phyloP scores from a whole-genome alignment of 2,888 invertebrate genomes.

The Acanthosepion lycidas region DNA sequence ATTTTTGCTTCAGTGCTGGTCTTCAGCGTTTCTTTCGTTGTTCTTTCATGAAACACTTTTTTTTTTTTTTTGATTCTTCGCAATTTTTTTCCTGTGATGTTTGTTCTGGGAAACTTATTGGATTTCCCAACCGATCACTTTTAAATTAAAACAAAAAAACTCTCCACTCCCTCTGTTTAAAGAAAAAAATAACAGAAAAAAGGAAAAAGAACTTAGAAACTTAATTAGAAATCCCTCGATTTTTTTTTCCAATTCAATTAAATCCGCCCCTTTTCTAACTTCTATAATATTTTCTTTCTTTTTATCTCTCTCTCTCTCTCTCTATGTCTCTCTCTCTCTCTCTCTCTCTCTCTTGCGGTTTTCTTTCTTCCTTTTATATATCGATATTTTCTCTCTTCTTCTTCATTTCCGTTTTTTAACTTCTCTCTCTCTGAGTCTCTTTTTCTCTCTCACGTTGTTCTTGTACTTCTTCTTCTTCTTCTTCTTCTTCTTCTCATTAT shows the following conservation, averaged over 20 bases:
- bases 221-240: not conserved
- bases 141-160: not conserved
- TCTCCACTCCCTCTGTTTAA: not conserved
- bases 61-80: not conserved
- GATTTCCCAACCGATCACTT: conserved; percentile 11
- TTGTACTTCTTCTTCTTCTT: not conserved
- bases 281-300: too few species aligned
- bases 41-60: too few species aligned
- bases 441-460: fast-evolving
- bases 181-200: not conserved
- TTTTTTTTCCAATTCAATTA: conserved; percentile 17
- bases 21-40: not conserved
- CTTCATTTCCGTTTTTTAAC: not conserved
- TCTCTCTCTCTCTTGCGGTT: not conserved
- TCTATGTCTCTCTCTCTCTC: not conserved
- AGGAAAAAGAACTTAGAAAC: not conserved
- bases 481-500: not conserved
- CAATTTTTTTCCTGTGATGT: not conserved
- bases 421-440: not conserved
- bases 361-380: not conserved
- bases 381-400: not conserved
- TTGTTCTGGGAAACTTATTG: conserved; percentile 3
- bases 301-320: not conserved
- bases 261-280: not conserved
- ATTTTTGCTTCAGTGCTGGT: not conserved